Evolutionary conservation across 1,140 invertebrate species (phyloP).

Genomic region (Caerostris darwini): DNA sequence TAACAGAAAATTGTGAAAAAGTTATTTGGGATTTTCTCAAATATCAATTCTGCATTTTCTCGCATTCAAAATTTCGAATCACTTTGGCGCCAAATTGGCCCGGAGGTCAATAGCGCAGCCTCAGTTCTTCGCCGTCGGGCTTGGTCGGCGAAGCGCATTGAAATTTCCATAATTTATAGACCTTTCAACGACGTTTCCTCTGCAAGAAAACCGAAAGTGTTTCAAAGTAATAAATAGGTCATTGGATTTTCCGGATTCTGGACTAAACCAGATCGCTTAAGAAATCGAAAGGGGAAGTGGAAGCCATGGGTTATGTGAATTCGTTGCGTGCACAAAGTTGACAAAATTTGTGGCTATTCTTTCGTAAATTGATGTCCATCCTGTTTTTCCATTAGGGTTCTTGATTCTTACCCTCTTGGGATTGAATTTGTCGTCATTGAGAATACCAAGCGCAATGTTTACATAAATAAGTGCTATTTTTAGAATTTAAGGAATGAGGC

Average conservation of each 20-base stretch:
- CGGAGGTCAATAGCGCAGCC: background rate
- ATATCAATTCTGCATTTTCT: no score
- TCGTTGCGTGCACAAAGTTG: background rate
- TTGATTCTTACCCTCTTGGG: no score
- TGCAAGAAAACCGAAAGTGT: constrained; percentile 42
- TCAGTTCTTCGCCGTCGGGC: background rate
- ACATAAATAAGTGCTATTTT: no score
- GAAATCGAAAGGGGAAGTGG: background rate
- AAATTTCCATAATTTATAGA: constrained; percentile 51
- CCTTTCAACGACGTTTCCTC: constrained; percentile 68
- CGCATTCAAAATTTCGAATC: background rate
- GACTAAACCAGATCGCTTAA: background rate
- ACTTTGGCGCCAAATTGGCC: background rate
- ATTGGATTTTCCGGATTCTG: constrained; percentile 60
- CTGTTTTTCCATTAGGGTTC: no score
- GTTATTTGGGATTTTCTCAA: no score
- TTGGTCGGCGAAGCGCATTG: background rate
- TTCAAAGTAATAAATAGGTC: constrained; percentile 64
- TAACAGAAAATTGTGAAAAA: no score
- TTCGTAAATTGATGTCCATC: no score
- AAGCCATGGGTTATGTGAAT: background rate
- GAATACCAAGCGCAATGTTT: no score
- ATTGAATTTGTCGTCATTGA: no score
- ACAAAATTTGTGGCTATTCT: background rate
- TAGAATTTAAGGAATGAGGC: no score